These are phyloP conservation scores for zebrafish (Danio rerio) DNA, from an alignment of 2,113 vertebrate genomes.

Conservation along the genomic window GRCz12tu NC_133196.1:8185501-8186000, in stretches of 20 bases:
- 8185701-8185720: background rate
- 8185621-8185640: no score
- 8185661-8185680: no score
- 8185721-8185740: background rate
- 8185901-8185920: background rate
- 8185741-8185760: background rate
- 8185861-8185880: background rate
- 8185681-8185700: background rate
- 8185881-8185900: background rate
- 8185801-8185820: constrained; percentile 8
- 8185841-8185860: background rate
- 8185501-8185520: no score
- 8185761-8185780: constrained; percentile 3
- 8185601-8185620: no score
- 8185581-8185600: no score
- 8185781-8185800: background rate
- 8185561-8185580: no score
- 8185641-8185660: no score
- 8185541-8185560: no score
- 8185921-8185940: background rate
- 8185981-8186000: background rate
- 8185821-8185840: background rate
- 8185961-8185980: background rate
- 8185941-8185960: background rate
- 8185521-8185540: no score